Evolutionary conservation across 2,113 vertebrate genomes (phyloP).

Genomic region (Peucedramus taeniatus): DNA sequence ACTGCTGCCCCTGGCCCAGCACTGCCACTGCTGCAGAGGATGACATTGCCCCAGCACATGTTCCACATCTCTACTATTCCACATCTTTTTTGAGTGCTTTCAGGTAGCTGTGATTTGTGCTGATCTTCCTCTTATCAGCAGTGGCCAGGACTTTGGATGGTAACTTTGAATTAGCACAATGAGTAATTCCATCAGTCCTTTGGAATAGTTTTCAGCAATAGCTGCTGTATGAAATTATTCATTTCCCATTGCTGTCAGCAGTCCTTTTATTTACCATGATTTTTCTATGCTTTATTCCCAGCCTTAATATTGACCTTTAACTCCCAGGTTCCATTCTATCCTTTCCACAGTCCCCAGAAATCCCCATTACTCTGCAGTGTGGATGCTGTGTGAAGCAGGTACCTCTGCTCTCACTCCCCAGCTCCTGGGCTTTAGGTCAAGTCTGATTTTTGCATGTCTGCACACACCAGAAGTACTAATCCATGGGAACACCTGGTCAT

Average conservation of each 20-base stretch:
- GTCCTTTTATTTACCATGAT: constrained; percentile 6
- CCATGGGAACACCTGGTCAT: background rate
- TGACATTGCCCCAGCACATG: fast-evolving
- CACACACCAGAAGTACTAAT: background rate
- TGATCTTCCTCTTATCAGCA: constrained; percentile 26
- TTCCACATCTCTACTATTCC: background rate
- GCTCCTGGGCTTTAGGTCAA: background rate
- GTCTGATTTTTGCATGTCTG: background rate
- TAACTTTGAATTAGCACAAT: background rate
- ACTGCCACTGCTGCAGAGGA: background rate
- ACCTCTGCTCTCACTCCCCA: background rate
- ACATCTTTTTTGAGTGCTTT: background rate
- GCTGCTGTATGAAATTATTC: background rate
- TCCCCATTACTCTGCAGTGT: background rate
- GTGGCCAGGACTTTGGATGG: background rate
- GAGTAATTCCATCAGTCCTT: background rate
- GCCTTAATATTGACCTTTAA: constrained; percentile 7
- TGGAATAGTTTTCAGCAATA: background rate
- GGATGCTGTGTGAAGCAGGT: background rate
- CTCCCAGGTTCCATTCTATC: background rate
- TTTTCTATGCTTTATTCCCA: constrained; percentile 11
- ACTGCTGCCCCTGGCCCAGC: fast-evolving
- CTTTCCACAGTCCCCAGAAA: background rate
- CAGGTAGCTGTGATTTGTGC: background rate
- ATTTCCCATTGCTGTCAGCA: constrained; percentile 15